Percentiles rank a stretch among this genome's conserved stretches.
These are phyloP conservation scores for Agrochola macilenta DNA, from an alignment of 2,888 invertebrate species.

Conservation along the genomic window DNA sequence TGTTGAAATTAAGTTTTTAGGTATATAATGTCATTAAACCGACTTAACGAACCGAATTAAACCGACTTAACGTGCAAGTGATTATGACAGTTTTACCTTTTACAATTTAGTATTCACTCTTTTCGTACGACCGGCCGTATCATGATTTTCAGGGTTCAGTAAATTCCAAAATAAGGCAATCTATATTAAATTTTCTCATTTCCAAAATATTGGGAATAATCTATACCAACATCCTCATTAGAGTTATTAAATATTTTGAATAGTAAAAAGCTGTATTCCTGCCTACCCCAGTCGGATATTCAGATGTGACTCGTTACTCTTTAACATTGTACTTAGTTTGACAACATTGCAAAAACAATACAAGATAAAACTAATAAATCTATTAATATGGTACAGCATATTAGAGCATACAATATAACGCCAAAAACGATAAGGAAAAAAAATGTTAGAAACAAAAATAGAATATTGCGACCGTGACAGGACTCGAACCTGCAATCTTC, in stretches of 20 bases:
- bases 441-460: conserved; percentile 40
- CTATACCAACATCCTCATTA: neutral
- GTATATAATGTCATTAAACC: too few relatives aligned
- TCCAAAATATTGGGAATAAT: neutral
- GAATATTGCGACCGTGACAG: conserved; percentile 91
- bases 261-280: neutral
- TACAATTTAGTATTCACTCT: neutral
- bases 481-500: conserved; percentile 94
- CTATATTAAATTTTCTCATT: neutral
- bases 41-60: too few relatives aligned
- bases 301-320: neutral
- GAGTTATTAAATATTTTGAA: neutral
- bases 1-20: too few relatives aligned
- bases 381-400: neutral
- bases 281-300: neutral
- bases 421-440: neutral
- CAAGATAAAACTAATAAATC: neutral
- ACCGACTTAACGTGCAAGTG: too few relatives aligned
- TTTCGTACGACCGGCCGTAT: neutral
- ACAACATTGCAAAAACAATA: neutral
- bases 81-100: too few relatives aligned
- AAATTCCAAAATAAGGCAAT: neutral
- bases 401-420: neutral
- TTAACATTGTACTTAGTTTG: neutral
- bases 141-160: neutral